These are phyloP conservation scores for Heteromyza rotundicornis DNA, from an alignment of 2,888 invertebrate species.

Conservation along the genomic window DNA sequence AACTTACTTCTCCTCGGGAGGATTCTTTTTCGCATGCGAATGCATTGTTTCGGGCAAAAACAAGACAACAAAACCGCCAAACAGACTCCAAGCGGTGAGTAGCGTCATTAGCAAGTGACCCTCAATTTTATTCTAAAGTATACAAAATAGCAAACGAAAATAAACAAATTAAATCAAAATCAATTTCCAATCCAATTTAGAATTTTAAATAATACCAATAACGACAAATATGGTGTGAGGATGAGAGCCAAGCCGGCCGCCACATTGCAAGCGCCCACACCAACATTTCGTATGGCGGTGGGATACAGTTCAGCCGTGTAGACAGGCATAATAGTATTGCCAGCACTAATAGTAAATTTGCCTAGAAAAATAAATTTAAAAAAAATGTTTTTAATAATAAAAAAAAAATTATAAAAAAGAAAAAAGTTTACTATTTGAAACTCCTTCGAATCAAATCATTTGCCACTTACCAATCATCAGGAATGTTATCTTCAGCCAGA, in stretches of 20 bases:
- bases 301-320: slow-evolving; percentile 78
- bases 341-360: slow-evolving; percentile 79
- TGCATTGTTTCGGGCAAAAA: slow-evolving; percentile 75
- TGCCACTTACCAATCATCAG: slow-evolving; percentile 71
- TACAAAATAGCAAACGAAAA: too few species aligned
- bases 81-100: slow-evolving; percentile 71
- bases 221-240: slow-evolving; percentile 78
- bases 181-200: neutral
- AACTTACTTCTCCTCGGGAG: slow-evolving; percentile 44
- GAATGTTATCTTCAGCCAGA: slow-evolving; percentile 75
- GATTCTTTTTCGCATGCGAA: slow-evolving; percentile 23
- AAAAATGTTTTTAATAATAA: too few species aligned
- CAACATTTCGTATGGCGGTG: slow-evolving; percentile 73
- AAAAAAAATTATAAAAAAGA: slow-evolving; percentile 7
- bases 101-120: slow-evolving; percentile 75
- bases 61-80: slow-evolving; percentile 76
- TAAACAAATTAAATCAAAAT: slow-evolving; percentile 7
- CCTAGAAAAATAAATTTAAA: too few species aligned
- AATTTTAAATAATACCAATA: slow-evolving; percentile 66
- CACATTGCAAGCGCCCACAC: slow-evolving; percentile 77
- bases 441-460: too few species aligned
- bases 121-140: slow-evolving; percentile 69
- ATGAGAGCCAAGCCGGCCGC: slow-evolving; percentile 77
- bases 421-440: slow-evolving; percentile 10
- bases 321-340: slow-evolving; percentile 80